Evolutionary conservation across 2,113 vertebrate species (phyloP).

Genomic region (Oreochromis tanganicae): DNA sequence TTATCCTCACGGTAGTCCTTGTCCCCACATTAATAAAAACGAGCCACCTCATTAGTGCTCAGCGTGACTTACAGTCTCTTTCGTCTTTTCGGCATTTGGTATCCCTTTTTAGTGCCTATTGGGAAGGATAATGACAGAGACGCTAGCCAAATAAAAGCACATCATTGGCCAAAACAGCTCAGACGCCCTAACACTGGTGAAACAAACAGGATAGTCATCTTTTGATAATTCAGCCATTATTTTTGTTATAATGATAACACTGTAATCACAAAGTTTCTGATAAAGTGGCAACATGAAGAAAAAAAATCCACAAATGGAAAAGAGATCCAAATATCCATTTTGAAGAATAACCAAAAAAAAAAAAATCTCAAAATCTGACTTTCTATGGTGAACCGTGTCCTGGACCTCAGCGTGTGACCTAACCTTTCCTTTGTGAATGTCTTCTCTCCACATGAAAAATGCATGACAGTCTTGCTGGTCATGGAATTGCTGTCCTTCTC

Average conservation of each 20-base stretch:
- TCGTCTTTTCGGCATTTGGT: background rate
- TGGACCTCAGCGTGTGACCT: background rate
- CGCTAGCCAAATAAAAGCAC: background rate
- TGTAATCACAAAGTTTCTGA: background rate
- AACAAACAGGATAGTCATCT: background rate
- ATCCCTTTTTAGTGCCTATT: background rate
- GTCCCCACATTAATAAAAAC: background rate
- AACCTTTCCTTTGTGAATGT: background rate
- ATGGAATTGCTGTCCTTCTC: background rate
- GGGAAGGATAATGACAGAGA: background rate
- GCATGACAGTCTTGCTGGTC: constrained; percentile 29
- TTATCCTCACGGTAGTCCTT: background rate
- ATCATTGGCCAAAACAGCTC: background rate
- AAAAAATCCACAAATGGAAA: background rate
- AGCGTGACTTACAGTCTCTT: background rate
- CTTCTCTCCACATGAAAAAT: background rate
- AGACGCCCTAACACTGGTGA: background rate
- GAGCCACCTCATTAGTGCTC: constrained; percentile 1
- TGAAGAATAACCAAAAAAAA: background rate
- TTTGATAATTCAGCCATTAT: background rate
- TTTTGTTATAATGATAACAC: background rate
- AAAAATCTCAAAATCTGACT: background rate
- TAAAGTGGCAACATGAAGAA: background rate
- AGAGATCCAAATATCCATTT: background rate
- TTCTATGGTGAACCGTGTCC: background rate